Evolutionary conservation across 1,140 invertebrate genomes (phyloP).

Genomic region (Philopotamus ludificatus): DNA sequence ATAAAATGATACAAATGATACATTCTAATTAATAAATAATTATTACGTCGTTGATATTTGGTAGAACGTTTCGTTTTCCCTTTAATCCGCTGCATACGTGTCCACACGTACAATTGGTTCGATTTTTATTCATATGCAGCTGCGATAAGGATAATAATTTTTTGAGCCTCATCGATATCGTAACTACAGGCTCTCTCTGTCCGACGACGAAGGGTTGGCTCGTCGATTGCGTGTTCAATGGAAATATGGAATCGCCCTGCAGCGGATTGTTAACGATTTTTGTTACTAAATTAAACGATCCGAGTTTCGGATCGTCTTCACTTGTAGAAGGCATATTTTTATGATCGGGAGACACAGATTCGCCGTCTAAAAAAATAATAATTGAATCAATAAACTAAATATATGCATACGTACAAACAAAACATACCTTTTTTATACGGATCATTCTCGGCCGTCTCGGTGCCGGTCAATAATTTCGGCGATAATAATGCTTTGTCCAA

Average conservation of each 20-base stretch:
- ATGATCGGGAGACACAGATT: slow-evolving; percentile 32
- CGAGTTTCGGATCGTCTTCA: slow-evolving; percentile 21
- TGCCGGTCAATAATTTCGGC: slow-evolving; percentile 40
- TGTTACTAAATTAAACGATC: slow-evolving; percentile 30
- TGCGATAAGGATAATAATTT: slow-evolving; percentile 64
- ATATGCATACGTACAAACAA: not conserved
- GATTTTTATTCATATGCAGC: slow-evolving; percentile 47
- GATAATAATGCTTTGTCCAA: slow-evolving; percentile 51
- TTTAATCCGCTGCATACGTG: slow-evolving; percentile 52
- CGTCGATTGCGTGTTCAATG: not conserved
- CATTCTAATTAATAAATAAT: not conserved
- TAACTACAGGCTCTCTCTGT: slow-evolving; percentile 30
- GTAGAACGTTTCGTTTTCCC: slow-evolving; percentile 40
- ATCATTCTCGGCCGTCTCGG: not conserved
- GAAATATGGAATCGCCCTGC: not conserved
- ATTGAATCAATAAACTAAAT: slow-evolving; percentile 40
- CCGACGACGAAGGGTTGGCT: slow-evolving; percentile 5
- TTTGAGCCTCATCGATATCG: slow-evolving; percentile 50
- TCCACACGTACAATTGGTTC: slow-evolving; percentile 53
- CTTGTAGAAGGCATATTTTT: slow-evolving; percentile 3
- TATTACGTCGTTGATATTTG: not conserved
- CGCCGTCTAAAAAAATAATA: slow-evolving; percentile 15
- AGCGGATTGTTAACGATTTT: slow-evolving; percentile 36
- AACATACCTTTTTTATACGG: not conserved
- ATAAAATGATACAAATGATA: too few relatives aligned